Percentiles rank a stretch among this genome's conserved stretches.
phyloP scores from a whole-genome alignment of 53 echinoderm and acorn worm genomes.

The Patiria pectinifera region DNA sequence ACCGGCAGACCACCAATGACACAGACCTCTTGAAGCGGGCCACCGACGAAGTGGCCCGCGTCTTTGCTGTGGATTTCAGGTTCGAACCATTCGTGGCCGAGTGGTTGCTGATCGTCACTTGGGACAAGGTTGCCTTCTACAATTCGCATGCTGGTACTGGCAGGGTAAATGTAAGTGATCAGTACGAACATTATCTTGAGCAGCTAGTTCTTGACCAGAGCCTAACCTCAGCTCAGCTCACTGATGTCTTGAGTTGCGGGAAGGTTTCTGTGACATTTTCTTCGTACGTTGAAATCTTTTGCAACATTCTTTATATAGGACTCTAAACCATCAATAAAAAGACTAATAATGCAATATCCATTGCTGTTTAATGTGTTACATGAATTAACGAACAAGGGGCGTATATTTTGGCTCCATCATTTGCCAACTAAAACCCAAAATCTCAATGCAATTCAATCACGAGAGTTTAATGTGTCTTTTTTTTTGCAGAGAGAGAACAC shows the following conservation, averaged over 20 bases:
- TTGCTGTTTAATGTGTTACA: too few species aligned
- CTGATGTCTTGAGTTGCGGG: too few species aligned
- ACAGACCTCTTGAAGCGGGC: slow-evolving; percentile 15
- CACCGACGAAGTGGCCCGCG: slow-evolving; percentile 68
- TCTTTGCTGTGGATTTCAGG: slow-evolving; percentile 71
- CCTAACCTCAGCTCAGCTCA: too few species aligned
- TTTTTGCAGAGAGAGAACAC: slow-evolving; percentile 75
- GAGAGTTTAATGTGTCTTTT: neutral
- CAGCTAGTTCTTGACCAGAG: too few species aligned
- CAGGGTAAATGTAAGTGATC: slow-evolving; percentile 22
- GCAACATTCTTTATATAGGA: too few species aligned
- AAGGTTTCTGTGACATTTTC: too few species aligned
- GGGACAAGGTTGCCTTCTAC: slow-evolving; percentile 88
- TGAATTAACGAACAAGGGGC: too few species aligned
- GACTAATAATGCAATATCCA: too few species aligned
- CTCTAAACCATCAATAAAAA: too few species aligned
- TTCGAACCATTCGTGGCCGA: slow-evolving; percentile 70
- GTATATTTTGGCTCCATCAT: too few species aligned
- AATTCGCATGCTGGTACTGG: slow-evolving; percentile 16
- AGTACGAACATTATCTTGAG: neutral
- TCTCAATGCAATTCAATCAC: neutral
- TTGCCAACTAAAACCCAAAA: too few species aligned
- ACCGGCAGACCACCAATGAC: slow-evolving; percentile 66
- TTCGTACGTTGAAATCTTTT: too few species aligned
- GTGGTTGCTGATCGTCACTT: slow-evolving; percentile 82